These are phyloP conservation scores for Liasis olivaceus DNA, from an alignment of 2,797 vertebrate species.

Conservation along the genomic window DNA sequence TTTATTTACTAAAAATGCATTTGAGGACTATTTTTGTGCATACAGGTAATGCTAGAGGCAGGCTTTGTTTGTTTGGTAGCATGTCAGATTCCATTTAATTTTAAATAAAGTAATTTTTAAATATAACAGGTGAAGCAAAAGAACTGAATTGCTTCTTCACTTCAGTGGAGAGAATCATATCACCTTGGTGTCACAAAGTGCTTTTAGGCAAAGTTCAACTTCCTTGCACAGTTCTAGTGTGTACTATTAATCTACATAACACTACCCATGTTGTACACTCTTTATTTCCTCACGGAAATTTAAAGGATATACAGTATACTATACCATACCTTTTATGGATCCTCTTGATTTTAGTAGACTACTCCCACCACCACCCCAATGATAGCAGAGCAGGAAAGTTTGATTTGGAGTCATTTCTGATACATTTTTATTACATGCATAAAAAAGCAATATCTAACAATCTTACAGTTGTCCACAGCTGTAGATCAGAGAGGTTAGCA, in stretches of 20 bases:
- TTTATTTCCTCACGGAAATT: background rate
- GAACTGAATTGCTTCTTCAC: background rate
- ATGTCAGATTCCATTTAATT: background rate
- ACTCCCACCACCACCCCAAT: background rate
- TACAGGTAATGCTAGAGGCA: background rate
- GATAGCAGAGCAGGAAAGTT: background rate
- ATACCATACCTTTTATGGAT: background rate
- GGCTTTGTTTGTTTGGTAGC: background rate
- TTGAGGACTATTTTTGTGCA: background rate
- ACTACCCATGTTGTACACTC: background rate
- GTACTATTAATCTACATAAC: background rate
- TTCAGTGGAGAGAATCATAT: background rate
- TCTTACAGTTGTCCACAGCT: background rate
- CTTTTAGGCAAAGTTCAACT: background rate
- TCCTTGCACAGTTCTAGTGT: background rate
- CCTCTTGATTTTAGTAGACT: background rate
- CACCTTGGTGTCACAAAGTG: background rate
- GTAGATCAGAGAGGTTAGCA: background rate
- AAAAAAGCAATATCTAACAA: background rate
- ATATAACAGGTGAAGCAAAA: background rate
- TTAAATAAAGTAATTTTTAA: background rate
- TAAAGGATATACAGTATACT: background rate
- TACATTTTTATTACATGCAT: background rate
- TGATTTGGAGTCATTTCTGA: background rate
- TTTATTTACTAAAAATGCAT: background rate